Evolutionary conservation across 2,888 invertebrate genomes (phyloP).

Genomic region (Heliconius sara): DNA sequence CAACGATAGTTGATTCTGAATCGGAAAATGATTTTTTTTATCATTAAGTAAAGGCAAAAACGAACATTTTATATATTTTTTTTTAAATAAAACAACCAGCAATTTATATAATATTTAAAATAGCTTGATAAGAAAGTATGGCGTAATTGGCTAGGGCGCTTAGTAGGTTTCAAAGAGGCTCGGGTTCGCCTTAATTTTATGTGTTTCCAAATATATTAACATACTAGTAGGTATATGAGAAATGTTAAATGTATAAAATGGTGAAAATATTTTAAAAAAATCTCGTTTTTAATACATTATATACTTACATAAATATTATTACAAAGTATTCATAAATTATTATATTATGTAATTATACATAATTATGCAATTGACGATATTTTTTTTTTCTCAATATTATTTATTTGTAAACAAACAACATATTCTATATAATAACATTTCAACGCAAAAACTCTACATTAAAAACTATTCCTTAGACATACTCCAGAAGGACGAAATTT

Average conservation of each 20-base stretch:
- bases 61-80: too few relatives aligned
- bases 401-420: slow-evolving; percentile 58
- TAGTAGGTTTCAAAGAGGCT: not conserved
- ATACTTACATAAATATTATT: not conserved
- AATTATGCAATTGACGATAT: not conserved
- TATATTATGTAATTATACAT: not conserved
- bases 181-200: not conserved
- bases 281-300: too few relatives aligned
- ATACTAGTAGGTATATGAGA: too few relatives aligned
- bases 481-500: not conserved
- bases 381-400: not conserved
- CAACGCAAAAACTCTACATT: not conserved
- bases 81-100: too few relatives aligned
- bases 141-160: not conserved
- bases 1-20: too few relatives aligned
- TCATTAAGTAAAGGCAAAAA: too few relatives aligned
- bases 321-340: not conserved
- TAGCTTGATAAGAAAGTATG: not conserved
- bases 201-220: too few relatives aligned
- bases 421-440: not conserved
- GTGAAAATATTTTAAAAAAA: too few relatives aligned
- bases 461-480: not conserved
- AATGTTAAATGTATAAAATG: too few relatives aligned
- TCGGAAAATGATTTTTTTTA: too few relatives aligned
- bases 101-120: not conserved